Percentiles rank a stretch among this genome's conserved stretches.
These are phyloP conservation scores for Philereme transversata DNA, from an alignment of 2,888 invertebrate genomes.

Conservation along the genomic window DNA sequence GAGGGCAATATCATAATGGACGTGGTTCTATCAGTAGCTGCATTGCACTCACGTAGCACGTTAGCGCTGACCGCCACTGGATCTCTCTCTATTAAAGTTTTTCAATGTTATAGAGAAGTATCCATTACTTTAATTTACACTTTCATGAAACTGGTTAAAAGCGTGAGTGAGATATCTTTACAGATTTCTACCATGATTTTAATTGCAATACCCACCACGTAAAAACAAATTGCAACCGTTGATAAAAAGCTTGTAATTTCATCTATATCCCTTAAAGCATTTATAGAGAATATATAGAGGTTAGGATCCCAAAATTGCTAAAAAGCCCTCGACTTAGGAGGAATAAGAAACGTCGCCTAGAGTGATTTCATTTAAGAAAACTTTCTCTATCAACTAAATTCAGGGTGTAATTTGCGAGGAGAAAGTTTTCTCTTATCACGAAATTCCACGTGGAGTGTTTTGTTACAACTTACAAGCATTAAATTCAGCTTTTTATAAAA, in stretches of 20 bases:
- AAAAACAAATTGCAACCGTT: too few relatives aligned
- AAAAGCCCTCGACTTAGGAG: slow-evolving; percentile 50
- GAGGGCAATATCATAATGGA: slow-evolving; percentile 82
- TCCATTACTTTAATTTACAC: slow-evolving; percentile 28
- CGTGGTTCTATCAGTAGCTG: slow-evolving; percentile 64
- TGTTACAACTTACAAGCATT: slow-evolving; percentile 50
- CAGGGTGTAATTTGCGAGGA: slow-evolving; percentile 78
- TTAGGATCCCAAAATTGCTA: slow-evolving; percentile 50
- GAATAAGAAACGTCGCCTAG: slow-evolving; percentile 70
- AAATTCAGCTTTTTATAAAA: slow-evolving; percentile 58
- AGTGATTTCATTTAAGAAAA: slow-evolving; percentile 78
- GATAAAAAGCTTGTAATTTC: too few relatives aligned
- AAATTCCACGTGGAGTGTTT: slow-evolving; percentile 81
- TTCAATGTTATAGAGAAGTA: slow-evolving; percentile 43
- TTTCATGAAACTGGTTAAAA: slow-evolving; percentile 21
- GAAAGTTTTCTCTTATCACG: slow-evolving; percentile 79
- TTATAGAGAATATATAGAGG: slow-evolving; percentile 30
- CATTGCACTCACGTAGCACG: slow-evolving; percentile 62
- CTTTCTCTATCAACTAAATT: slow-evolving; percentile 79
- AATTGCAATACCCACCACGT: too few relatives aligned
- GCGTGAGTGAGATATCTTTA: slow-evolving; percentile 21
- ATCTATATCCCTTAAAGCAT: too few relatives aligned
- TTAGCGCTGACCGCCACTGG: slow-evolving; percentile 61
- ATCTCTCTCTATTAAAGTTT: slow-evolving; percentile 58
- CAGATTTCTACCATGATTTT: slow-evolving; percentile 2